phyloP scores from a whole-genome alignment of 2,113 vertebrate genomes.

The cattle (Bos taurus) region ARS-UCD2.0 NC_037331.1:5634501-5635000 shows the following conservation, averaged over 20 bases:
- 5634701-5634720: background rate
- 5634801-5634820: background rate
- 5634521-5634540: background rate
- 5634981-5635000: background rate
- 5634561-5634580: background rate
- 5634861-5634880: background rate
- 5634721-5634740: background rate
- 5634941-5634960: background rate
- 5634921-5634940: background rate
- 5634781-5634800: background rate
- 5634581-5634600: background rate
- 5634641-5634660: background rate
- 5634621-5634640: background rate
- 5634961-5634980: background rate
- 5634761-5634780: background rate
- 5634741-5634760: background rate
- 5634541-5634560: too few species aligned
- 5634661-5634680: background rate
- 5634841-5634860: background rate
- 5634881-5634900: background rate
- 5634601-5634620: background rate
- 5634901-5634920: background rate
- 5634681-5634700: background rate
- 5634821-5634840: too few species aligned
- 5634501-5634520: conserved; percentile 12